These are phyloP conservation scores for Stegodyphus mimosarum DNA, from an alignment of 1,140 invertebrate genomes.

Conservation along the genomic window DNA sequence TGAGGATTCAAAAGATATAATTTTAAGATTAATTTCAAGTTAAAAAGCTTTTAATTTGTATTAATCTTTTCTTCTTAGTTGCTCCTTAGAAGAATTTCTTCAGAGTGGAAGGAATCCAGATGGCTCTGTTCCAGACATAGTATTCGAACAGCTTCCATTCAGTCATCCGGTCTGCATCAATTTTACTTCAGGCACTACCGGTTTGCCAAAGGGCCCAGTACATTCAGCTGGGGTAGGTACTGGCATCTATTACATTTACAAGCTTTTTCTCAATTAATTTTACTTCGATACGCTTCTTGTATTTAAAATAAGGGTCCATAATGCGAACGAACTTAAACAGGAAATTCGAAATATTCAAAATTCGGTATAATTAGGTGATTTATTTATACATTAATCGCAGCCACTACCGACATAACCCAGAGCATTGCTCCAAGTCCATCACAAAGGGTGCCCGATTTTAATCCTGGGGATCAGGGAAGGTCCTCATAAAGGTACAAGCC, in stretches of 20 bases:
- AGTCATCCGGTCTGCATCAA: constrained; percentile 75
- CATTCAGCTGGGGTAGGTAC: constrained; percentile 72
- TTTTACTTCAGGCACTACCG: constrained; percentile 71
- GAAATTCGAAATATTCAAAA: too few relatives aligned
- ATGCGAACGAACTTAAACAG: too few relatives aligned
- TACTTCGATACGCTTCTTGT: background rate
- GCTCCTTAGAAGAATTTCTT: constrained; percentile 66
- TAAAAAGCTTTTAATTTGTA: too few relatives aligned
- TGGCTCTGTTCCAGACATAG: constrained; percentile 64
- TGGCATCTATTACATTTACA: background rate
- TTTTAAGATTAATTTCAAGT: too few relatives aligned
- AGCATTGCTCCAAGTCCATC: too few relatives aligned
- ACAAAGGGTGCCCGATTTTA: too few relatives aligned
- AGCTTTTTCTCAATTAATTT: background rate
- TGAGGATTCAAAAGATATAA: too few relatives aligned
- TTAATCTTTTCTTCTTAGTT: background rate
- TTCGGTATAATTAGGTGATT: too few relatives aligned
- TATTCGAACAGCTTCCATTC: constrained; percentile 73
- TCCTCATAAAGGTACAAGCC: too few relatives aligned
- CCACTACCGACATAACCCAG: too few relatives aligned
- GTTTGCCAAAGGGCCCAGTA: constrained; percentile 72
- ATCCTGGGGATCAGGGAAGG: too few relatives aligned
- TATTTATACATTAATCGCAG: too few relatives aligned
- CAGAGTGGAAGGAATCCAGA: constrained; percentile 60
- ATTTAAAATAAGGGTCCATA: background rate